Evolutionary conservation across 2,113 vertebrate genomes (phyloP), one percentile per base, ranked within the genome.

Genomic region (Brachyhypopomus occidentalis): DNA sequence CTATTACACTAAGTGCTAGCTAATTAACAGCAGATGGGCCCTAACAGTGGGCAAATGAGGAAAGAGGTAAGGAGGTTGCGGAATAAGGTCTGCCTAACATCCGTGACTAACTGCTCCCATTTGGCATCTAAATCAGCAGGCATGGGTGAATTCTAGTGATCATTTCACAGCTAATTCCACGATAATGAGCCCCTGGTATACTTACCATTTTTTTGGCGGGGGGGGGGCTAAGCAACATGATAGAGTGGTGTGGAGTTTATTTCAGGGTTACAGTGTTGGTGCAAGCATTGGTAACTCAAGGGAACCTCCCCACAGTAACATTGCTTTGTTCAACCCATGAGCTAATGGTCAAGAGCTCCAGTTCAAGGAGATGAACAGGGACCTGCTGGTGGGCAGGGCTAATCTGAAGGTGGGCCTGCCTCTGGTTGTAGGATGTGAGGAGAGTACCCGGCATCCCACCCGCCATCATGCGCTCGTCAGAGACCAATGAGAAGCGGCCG

Each of bases 401-500:
- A 30, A 14, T 52, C 45, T 52, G 45, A 52, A 14, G 45, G 45
- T 52, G 45, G 45, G 41, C 41, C 9, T 59, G 36, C 55, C 59
- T 71, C 1, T 25, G 52, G 8, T 48, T 80, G 19, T 27, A 98
- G 98, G 98, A 98, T 0, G 95, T 98, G 25, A 91, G 97, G 22
- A 93, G 98, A 0, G 95, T 98, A 75, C 96, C 98, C 0, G 95
- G 97, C 4, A 96, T 99, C 62, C 87, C 96, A 72, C 96, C 97
- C 0, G 92, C 97, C 30, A 95, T 99, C 0, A 95, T 99, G 67
- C 94, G 98, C 5, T 96, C 95, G 0, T 90, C 95, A 0, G 97
- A 98, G 88, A 93, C 94, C 30, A 98, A 95, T 2, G 97, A 99
- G 87, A 99, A 98, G 83, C 94, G 98, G 0, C 97, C 97, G 9